Conservation (phyloP, 92 coral and sea anemone species). For the Porites lobata region DNA sequence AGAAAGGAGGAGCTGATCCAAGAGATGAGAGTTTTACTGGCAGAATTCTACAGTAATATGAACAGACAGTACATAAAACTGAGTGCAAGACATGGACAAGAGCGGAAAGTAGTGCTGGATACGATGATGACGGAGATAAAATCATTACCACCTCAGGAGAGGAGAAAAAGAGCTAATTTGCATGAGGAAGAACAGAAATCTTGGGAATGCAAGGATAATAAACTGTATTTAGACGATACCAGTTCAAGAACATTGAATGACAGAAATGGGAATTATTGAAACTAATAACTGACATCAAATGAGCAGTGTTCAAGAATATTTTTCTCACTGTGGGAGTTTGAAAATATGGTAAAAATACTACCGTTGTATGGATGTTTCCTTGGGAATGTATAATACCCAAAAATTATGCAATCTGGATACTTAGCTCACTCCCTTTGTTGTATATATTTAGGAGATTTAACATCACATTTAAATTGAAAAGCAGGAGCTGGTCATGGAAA, state of each 20-base stretch:
- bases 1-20: background rate
- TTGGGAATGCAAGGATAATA: background rate
- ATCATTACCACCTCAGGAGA: background rate
- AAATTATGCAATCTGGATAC: too few relatives aligned
- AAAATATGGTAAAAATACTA: too few relatives aligned
- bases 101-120: background rate
- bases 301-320: too few relatives aligned
- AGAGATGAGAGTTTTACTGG: background rate
- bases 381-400: too few relatives aligned
- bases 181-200: background rate
- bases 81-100: background rate
- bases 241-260: background rate
- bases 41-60: background rate
- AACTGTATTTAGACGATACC: constrained; percentile 3
- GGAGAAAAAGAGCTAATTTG: background rate
- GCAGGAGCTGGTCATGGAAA: too few relatives aligned
- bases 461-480: too few relatives aligned
- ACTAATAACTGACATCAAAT: too few relatives aligned
- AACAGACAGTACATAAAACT: background rate
- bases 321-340: too few relatives aligned
- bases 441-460: too few relatives aligned
- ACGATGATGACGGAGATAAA: background rate
- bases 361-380: too few relatives aligned
- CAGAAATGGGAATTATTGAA: too few relatives aligned
- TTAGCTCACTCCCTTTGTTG: too few relatives aligned